Evolutionary conservation across 2,888 invertebrate genomes (phyloP), one percentile per base, ranked within the genome.

Genomic region (Petrolisthes cinctipes): DNA sequence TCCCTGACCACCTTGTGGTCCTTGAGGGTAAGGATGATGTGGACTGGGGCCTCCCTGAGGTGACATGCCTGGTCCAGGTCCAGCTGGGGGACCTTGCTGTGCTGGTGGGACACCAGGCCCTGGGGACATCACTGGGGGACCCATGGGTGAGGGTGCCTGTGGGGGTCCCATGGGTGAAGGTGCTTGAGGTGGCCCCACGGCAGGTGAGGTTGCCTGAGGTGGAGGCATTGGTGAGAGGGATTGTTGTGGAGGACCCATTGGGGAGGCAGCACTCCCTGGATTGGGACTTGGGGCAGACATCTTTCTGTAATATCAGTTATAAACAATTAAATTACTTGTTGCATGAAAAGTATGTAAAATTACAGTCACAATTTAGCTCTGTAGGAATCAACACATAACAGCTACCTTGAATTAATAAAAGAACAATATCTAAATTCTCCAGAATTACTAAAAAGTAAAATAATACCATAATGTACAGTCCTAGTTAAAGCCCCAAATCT

Each of bases 81-180:
- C 89, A 17, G 82, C 78, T 6, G 89, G 89, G 17, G 91, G 90
- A 73, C 76, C 83, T n/a, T 80, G 85, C 51, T 89, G 88, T 51
- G n/a, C n/a, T n/a, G n/a, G n/a, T n/a, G n/a, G n/a, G n/a, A n/a
- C n/a, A n/a, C n/a, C n/a, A n/a, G 89, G 86, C 20, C 87, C 88
- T 4, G 91, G 91, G 9, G 89, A 86, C 85, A 89, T 87, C 11
- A 88, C 89, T 37, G 89, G 91, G 14, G 91, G 92, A 37, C 91
- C 91, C 88, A 91, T 91, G 0, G 97, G 96, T 92, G 96, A 91
- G 4, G 91, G 91, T 14, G 90, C 86, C 82, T 91, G 92, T 0
- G 92, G 91, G 20, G 91, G 91, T n/a, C 91, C 91, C 91, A 91
- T 91, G 4, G 91, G 90, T 17, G 91, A 91, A 4, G 89, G 89